phyloP scores from a whole-genome alignment of 2,888 invertebrate genomes.

The Drosophila pseudotalamancana region DNA sequence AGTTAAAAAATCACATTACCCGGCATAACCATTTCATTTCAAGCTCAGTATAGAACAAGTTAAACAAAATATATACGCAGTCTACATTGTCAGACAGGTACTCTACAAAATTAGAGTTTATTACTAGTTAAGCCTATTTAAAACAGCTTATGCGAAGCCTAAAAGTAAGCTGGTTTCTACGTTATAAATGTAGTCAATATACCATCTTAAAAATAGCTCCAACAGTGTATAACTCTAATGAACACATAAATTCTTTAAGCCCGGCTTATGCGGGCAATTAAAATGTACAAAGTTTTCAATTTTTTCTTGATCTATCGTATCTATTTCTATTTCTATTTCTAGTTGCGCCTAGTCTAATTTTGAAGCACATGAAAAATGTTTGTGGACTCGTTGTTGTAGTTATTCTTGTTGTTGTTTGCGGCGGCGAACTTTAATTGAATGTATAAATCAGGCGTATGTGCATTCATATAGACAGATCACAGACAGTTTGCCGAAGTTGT shows the following conservation, averaged over 20 bases:
- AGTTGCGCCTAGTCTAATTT: constrained; percentile 36
- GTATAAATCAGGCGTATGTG: constrained; percentile 72
- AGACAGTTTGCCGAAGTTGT: constrained; percentile 53
- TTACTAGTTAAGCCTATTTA: no score
- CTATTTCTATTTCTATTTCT: constrained; percentile 28
- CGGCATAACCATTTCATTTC: no score
- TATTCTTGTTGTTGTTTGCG: constrained; percentile 18
- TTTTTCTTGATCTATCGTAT: constrained; percentile 12
- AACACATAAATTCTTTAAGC: constrained; percentile 15
- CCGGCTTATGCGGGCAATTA: constrained; percentile 44
- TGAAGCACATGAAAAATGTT: constrained; percentile 43
- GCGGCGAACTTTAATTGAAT: constrained; percentile 71
- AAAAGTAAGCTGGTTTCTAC: no score
- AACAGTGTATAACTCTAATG: constrained; percentile 33
- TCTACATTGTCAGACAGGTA: no score
- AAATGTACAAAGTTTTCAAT: constrained; percentile 25
- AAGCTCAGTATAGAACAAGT: no score
- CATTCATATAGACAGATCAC: constrained; percentile 69
- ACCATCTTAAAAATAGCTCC: no score
- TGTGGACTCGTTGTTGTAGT: constrained; percentile 29
- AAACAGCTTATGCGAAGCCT: no score
- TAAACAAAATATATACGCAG: no score
- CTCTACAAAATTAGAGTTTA: constrained; percentile 3
- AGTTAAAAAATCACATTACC: no score
- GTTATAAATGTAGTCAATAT: no score